Base-by-base conservation (phyloP, 1,140 invertebrate genomes). In the Globodera ellingtonae region DNA sequence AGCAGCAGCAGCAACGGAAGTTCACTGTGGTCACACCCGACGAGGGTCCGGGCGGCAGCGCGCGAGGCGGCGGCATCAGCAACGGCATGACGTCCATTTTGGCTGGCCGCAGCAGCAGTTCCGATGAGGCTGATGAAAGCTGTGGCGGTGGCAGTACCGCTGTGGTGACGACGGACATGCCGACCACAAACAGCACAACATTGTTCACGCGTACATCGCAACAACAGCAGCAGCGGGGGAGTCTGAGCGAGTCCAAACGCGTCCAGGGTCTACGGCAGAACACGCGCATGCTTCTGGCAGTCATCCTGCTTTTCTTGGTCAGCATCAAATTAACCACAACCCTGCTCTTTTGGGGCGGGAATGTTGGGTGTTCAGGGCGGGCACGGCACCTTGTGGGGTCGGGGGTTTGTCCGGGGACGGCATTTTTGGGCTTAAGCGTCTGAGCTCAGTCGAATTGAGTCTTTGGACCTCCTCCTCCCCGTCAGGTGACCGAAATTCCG, bases 271-370 rank as follows among this genome's bases (percentile, higher is more conserved):
- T 88, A 21, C 78, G 83, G 21, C 78, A 87, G 83, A 87, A 87
- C 73, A 87, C 86, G 15, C 66, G 86, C 44, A 88, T 88, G 86
- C 66, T 88, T 59, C 81, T 88, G 7, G 87, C 84, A 18, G 86
- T 88, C 18, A 88, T 88, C 47, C 66, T 88, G 24, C 74, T 88
- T 18, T 88, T 88, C 74, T 70, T 88, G 59, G 75, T 88, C 10
- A 18, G 56, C 15, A 15, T 15, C 3, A 6, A 35, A 35, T 35
- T 35, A 35, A 35, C 35, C 35, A 35, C 35, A 35, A 35, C 1
- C 52, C 9, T 15, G 52, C 52, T 52, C 52, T 10, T 15, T 62
- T 62, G 56, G 5, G 15, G 13, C 56, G 5, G 15, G 15, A 62
- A 35, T 35, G 35, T 35, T 35, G 56, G 5, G 6, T 62, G 10